A percentile compares a stretch with the other conserved stretches of the same genome.
Evolutionary conservation across 2,888 invertebrate species (phyloP).

Genomic region (Emmelina monodactyla): DNA sequence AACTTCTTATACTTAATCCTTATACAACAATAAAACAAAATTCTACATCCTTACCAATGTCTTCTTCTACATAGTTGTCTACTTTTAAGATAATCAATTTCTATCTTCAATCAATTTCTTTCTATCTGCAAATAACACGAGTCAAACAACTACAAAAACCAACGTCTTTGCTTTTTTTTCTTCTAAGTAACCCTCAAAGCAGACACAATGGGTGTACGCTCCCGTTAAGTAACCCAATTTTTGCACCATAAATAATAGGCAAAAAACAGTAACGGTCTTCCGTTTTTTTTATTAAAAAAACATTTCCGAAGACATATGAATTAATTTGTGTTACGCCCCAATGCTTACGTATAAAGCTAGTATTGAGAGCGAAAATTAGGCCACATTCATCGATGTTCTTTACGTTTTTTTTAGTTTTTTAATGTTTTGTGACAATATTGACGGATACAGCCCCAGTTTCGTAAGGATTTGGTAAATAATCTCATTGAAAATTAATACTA

Average conservation of each 20-base stretch:
- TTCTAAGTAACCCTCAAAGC: conserved; percentile 37
- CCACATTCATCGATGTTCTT: conserved; percentile 43
- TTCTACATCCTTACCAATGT: too few relatives aligned
- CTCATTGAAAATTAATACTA: conserved; percentile 59
- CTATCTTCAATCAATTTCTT: too few relatives aligned
- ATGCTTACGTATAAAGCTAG: conserved; percentile 56
- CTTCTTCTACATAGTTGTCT: too few relatives aligned
- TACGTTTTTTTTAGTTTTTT: conserved; percentile 22
- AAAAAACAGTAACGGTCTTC: conserved; percentile 55
- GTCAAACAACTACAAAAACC: too few relatives aligned
- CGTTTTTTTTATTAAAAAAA: conserved; percentile 27
- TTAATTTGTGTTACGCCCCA: conserved; percentile 61
- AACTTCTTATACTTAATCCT: too few relatives aligned
- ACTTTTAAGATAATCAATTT: too few relatives aligned
- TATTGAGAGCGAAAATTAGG: conserved; percentile 63
- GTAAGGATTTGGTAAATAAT: conserved; percentile 57
- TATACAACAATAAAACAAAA: too few relatives aligned
- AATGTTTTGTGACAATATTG: conserved; percentile 63
- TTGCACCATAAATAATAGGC: conserved; percentile 59
- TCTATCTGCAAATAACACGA: too few relatives aligned
- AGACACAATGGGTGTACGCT: conserved; percentile 24
- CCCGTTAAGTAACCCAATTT: conserved; percentile 66
- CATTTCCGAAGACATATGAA: conserved; percentile 34
- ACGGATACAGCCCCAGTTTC: conserved; percentile 39
- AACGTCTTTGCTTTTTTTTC: too few relatives aligned